Evolutionary conservation across 2,797 vertebrate species (phyloP).

Genomic region (Anas flavirostris): DNA sequence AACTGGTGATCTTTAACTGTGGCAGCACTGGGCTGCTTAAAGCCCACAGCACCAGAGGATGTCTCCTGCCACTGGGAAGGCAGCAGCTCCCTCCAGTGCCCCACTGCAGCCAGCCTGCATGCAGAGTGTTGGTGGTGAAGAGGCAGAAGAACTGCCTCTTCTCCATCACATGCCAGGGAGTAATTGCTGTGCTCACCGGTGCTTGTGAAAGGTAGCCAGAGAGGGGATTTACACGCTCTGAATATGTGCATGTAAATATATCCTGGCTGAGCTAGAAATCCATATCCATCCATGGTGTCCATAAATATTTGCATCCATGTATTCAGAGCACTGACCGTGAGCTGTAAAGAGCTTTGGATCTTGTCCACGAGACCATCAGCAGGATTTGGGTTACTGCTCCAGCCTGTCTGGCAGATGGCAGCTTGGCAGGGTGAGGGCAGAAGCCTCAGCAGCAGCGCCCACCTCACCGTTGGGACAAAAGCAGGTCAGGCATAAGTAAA

Average conservation of each 20-base stretch:
- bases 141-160: background rate
- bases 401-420: background rate
- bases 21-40: background rate
- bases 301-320: rapidly evolving
- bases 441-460: rapidly evolving
- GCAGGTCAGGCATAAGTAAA: background rate
- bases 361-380: background rate
- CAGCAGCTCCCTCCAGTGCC: background rate
- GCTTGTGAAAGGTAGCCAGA: background rate
- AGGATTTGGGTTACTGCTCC: background rate
- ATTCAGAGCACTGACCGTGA: background rate
- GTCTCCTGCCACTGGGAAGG: background rate
- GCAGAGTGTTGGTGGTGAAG: background rate
- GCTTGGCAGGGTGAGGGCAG: background rate
- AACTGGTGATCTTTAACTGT: rapidly evolving
- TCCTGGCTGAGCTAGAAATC: background rate
- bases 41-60: background rate
- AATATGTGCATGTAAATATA: background rate
- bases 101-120: rapidly evolving
- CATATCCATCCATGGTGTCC: background rate
- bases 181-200: background rate
- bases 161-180: rapidly evolving
- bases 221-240: background rate
- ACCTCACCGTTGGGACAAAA: background rate
- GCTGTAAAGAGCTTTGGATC: slow-evolving; percentile 40